Conservation (phyloP, 92 coral and sea anemone genomes). For the Actinostola sp. region DNA sequence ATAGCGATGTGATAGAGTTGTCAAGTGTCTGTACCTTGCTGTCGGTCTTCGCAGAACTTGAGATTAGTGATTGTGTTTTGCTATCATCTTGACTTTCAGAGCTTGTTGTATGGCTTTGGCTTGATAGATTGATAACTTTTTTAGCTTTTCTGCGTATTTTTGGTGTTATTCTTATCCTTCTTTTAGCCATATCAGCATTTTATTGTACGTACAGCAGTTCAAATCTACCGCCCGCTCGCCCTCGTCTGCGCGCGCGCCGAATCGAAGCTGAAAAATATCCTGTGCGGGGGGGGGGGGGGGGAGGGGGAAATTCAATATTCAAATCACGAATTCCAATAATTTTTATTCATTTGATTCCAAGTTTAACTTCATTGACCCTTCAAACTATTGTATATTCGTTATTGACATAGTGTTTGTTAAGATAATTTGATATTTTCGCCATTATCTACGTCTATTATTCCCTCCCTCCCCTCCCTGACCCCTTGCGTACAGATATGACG, state of each 20-base stretch:
- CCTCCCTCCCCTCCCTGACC: slow-evolving; percentile 11
- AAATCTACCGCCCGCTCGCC: too few relatives aligned
- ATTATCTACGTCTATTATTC: neutral
- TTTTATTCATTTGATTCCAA: too few relatives aligned
- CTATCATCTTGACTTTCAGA: neutral
- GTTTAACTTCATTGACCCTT: too few relatives aligned
- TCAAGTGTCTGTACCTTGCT: neutral
- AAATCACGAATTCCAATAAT: neutral
- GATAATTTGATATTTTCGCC: slow-evolving; percentile 18
- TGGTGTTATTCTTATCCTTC: slow-evolving; percentile 43
- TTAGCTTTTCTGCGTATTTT: slow-evolving; percentile 11
- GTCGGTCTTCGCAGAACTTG: neutral
- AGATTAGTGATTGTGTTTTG: neutral
- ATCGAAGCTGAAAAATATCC: neutral
- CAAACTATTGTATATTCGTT: too few relatives aligned
- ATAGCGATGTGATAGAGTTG: neutral
- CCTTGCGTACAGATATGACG: neutral
- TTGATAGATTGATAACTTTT: slow-evolving; percentile 1
- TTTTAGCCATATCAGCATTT: slow-evolving; percentile 11
- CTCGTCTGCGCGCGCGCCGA: slow-evolving; percentile 29
- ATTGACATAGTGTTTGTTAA: too few relatives aligned
- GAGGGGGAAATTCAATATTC: neutral
- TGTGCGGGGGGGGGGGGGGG: slow-evolving; percentile 5
- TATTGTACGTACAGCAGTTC: too few relatives aligned
- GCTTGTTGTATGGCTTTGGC: slow-evolving; percentile 2